Percentiles rank a stretch among this genome's conserved stretches.
Evolutionary conservation across 1,140 invertebrate species (phyloP).

Genomic region (Palaemon carinicauda): DNA sequence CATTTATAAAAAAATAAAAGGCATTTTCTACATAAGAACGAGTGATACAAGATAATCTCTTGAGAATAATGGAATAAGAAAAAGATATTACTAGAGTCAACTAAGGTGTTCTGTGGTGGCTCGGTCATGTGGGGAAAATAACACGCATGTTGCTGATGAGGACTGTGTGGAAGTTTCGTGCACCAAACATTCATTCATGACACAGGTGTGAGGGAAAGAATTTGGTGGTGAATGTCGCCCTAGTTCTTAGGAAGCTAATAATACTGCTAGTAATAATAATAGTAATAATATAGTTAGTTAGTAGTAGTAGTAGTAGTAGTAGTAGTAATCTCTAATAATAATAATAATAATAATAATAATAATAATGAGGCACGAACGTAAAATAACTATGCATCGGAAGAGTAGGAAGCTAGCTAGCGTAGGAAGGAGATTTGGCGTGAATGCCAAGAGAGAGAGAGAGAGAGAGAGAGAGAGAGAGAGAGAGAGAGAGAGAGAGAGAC

Average conservation of each 20-base stretch:
- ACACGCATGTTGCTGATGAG: no score
- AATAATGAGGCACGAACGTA: not conserved
- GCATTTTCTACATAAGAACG: no score
- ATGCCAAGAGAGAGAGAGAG: not conserved
- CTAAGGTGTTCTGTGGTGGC: no score
- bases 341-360: not conserved
- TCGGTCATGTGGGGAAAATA: no score
- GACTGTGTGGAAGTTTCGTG: not conserved
- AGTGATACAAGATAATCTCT: no score
- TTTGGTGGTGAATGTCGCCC: no score
- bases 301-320: not conserved
- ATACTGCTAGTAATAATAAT: not conserved
- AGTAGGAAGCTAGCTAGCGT: not conserved
- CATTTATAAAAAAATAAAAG: no score
- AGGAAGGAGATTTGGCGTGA: not conserved
- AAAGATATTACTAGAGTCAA: no score
- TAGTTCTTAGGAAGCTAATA: not conserved
- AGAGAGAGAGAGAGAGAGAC: slow-evolving; percentile 3
- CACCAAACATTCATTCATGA: not conserved
- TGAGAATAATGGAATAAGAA: no score
- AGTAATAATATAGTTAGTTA: no score
- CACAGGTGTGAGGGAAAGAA: no score
- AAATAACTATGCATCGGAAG: not conserved
- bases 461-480: not conserved
- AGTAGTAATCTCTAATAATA: not conserved